Evolutionary conservation across 2,113 vertebrate species (phyloP), one percentile per base, ranked within the genome.

Genomic region (Ondatra zibethicus): DNA sequence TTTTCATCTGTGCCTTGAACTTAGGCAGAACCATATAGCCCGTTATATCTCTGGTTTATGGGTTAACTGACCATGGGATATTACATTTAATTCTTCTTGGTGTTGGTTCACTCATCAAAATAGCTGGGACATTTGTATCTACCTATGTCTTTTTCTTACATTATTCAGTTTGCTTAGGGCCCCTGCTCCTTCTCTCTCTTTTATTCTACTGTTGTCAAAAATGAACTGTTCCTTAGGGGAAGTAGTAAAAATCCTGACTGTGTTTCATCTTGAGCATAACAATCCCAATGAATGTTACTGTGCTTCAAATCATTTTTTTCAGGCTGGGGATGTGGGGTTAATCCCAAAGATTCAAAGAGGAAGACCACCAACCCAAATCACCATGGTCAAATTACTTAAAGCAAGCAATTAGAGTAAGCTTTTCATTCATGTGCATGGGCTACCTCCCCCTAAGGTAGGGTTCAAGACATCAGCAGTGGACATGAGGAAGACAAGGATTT

Each of bases 1-100:
- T 96, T 97, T 94, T 96, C 86, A 88, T 88, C 91, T 92, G 70
- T 96, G 72, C 87, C 96, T 96, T 94, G 92, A 95, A 96, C 72
- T 92, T 75, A 45, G 1, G 47, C 31, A 58, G 72, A 96, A 93
- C 42, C 73, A 76, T 45, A 75, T 27, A 72, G 61, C 45, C 89
- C 85, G 91, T 94, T 91, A 81, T 45, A 78, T 94, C 3, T 65
- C 78, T 93, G 36, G 47, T 63, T 88, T 66, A 82, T 68, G 82
- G 55, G 77, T 87, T 96, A 89, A 91, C 81, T 94, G 93, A 66
- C 58, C 70, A 91, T 72, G 73, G 61, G 10, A 73, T 75, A 52
- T 47, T 95, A 73, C 89, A 33, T 95, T 88, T 94, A 84, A 11
- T 87, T 84, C 88, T 92, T 91, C 88, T 92, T 91, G 42, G 65